Evolutionary conservation across 2,113 vertebrate genomes (phyloP), one percentile per base, ranked within the genome.

Genomic region (Ictalurus furcatus): DNA sequence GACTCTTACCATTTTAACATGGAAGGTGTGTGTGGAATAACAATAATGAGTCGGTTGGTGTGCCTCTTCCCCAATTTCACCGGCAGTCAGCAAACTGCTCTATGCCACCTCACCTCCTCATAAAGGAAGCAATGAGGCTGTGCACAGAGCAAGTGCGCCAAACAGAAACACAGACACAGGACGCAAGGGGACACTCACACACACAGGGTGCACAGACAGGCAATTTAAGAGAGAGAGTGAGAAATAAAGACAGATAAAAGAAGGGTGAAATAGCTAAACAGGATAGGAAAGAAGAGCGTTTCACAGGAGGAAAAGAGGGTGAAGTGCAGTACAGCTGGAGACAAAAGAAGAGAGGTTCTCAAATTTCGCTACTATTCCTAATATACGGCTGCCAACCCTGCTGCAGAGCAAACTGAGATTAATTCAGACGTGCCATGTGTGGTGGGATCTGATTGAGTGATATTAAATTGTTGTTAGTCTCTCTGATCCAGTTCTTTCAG

Each of bases 51-150:
- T 90, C 73, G 78, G 86, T 86, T 87, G 63, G 87, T 84, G 90
- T 84, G 44, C n/a, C 23, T 83, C 84, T 85, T 87, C 52, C 25
- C 91, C 90, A 79, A 89, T 65, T 44, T 23, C 16, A 28, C 30
- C 25, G 52, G 85, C 74, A 91, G 65, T 40, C 67, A 91, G 90
- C 80, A 85, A 90, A 67, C 78, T 80, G 73, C 89, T 89, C 54
- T 84, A 37, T 83, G 56, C 56, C 90, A 19, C n/a, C 14, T 81
- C 61, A 81, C 71, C 90, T 91, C 40, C 63, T 89, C 89, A 86
- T 76, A 90, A 90, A 88, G 89, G 87, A 90, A 89, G 90, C 92
- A 91, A 91, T 90, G 88, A 90, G 89, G 90, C 90, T 92, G 73
- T 63, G 88, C 84, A 87, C 79, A 69, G 84, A 91, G 78, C 85